phyloP scores from a whole-genome alignment of 2,888 invertebrate species.

The Tipula unca region DNA sequence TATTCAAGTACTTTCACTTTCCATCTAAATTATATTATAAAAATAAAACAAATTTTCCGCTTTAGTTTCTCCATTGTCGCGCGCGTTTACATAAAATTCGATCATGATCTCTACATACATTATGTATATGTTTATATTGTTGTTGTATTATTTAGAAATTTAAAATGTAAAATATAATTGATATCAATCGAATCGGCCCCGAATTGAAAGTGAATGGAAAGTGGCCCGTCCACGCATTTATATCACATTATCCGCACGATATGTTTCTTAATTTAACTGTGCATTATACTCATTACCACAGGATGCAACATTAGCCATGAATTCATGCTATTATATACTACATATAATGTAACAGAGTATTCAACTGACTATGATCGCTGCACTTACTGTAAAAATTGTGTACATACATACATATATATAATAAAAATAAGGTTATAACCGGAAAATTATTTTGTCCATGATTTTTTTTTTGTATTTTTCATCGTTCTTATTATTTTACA shows the following conservation, averaged over 20 bases:
- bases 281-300: neutral
- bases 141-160: neutral
- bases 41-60: neutral
- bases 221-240: neutral
- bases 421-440: neutral
- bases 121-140: too few relatives aligned
- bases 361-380: neutral
- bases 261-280: too few relatives aligned
- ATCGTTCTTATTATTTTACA: neutral
- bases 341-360: neutral
- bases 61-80: neutral
- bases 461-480: neutral
- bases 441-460: constrained; percentile 14
- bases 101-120: neutral
- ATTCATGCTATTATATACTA: neutral
- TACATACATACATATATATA: too few relatives aligned
- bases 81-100: neutral
- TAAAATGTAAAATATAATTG: neutral
- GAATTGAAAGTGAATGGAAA: neutral
- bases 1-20: neutral
- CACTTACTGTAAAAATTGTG: neutral
- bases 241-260: neutral
- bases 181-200: neutral
- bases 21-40: neutral
- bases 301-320: neutral